A percentile compares a stretch with the other conserved stretches of the same genome.
Conservation (phyloP, 1,140 invertebrate species). For the Cheumatopsyche charites region DNA sequence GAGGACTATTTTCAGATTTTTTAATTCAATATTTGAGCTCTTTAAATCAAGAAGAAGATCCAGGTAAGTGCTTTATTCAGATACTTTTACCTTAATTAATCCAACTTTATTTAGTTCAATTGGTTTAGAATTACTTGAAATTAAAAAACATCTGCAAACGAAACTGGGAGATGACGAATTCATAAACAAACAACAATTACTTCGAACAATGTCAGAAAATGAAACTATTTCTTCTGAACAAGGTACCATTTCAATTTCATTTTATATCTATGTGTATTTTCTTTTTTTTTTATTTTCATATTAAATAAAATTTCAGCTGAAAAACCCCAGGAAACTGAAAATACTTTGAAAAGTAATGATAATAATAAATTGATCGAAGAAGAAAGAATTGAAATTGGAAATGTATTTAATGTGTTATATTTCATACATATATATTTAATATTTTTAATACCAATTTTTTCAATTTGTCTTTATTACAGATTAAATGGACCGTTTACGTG, state of each 20-base stretch:
- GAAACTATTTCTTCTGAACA: constrained; percentile 62
- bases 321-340: too few species aligned
- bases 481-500: constrained; percentile 86
- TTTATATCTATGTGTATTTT: not conserved
- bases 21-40: constrained; percentile 81
- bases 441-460: too few species aligned
- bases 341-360: too few species aligned
- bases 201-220: constrained; percentile 66
- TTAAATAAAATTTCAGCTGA: too few species aligned
- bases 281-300: constrained; percentile 33
- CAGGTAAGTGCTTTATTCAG: constrained; percentile 39
- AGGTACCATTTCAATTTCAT: too few species aligned
- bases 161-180: constrained; percentile 70
- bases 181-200: constrained; percentile 68
- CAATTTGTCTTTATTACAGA: constrained; percentile 63
- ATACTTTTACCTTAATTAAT: not conserved
- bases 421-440: not conserved
- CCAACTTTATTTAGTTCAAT: not conserved
- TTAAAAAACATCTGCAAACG: constrained; percentile 76
- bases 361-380: constrained; percentile 86
- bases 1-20: constrained; percentile 83
- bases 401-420: constrained; percentile 65
- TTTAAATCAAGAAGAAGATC: constrained; percentile 62
- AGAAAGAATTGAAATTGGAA: constrained; percentile 90
- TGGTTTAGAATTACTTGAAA: constrained; percentile 71